A percentile compares a stretch with the other conserved stretches of the same genome.
Conservation (phyloP, 2,888 invertebrate genomes). For the Villa cingulata region DNA sequence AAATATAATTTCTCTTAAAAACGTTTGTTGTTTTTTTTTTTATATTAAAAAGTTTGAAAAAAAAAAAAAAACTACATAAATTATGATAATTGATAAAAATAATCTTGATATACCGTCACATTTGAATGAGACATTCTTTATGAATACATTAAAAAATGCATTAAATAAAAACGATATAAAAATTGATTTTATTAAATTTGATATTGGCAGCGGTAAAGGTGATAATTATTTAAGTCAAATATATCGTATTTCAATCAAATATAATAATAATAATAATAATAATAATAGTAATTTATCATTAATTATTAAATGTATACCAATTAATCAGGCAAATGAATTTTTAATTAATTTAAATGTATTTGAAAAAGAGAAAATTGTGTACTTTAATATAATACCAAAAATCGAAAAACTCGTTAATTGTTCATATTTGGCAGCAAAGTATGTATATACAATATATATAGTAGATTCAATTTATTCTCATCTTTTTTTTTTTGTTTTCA, state of each 20-base stretch:
- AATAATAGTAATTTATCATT: slow-evolving; percentile 26
- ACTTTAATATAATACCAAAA: slow-evolving; percentile 32
- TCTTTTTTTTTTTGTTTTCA: too few relatives aligned
- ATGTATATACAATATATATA: slow-evolving; percentile 12
- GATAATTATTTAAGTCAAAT: slow-evolving; percentile 34
- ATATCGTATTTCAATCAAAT: slow-evolving; percentile 28
- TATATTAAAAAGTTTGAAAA: neutral
- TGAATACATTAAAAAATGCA: slow-evolving; percentile 27
- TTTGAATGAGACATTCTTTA: slow-evolving; percentile 24
- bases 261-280: slow-evolving; percentile 24
- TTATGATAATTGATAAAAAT: slow-evolving; percentile 4
- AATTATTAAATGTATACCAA: slow-evolving; percentile 31
- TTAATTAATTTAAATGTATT: slow-evolving; percentile 37
- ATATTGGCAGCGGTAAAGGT: slow-evolving; percentile 26
- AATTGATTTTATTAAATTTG: slow-evolving; percentile 26
- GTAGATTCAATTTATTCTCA: too few relatives aligned
- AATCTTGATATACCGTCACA: slow-evolving; percentile 18
- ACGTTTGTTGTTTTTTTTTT: neutral
- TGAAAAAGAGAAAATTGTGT: slow-evolving; percentile 37
- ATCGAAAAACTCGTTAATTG: slow-evolving; percentile 33
- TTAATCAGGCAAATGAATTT: slow-evolving; percentile 32
- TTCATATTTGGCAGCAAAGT: slow-evolving; percentile 29
- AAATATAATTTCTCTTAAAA: neutral
- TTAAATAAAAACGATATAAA: slow-evolving; percentile 25
- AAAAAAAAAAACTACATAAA: neutral